Evolutionary conservation across 2,888 invertebrate genomes (phyloP).

Genomic region (Schizaphis graminum): DNA sequence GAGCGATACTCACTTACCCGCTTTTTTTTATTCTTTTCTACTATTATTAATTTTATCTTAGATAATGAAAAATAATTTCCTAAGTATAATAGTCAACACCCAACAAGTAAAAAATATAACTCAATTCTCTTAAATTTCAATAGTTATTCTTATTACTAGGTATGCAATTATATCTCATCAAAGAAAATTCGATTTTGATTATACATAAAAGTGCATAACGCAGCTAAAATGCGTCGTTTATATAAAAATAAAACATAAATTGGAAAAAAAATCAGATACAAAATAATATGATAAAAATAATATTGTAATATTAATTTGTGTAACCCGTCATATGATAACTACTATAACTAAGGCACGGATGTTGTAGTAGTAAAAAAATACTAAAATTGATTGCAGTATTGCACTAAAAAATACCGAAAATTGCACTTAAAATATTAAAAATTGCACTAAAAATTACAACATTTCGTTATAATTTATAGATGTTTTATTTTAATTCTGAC

Average conservation of each 20-base stretch:
- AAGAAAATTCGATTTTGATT: background rate
- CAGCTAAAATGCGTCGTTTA: background rate
- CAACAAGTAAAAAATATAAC: background rate
- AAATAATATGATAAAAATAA: conserved; percentile 12
- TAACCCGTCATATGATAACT: background rate
- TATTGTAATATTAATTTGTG: background rate
- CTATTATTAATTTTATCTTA: background rate
- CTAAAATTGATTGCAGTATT: too few species aligned
- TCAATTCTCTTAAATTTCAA: background rate
- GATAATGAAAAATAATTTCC: background rate
- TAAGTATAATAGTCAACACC: background rate
- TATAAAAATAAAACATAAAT: background rate
- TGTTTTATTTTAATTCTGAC: too few species aligned
- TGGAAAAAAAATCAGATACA: background rate
- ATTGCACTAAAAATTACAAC: too few species aligned
- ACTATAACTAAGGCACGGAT: too few species aligned
- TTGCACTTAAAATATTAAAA: too few species aligned
- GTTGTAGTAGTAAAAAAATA: too few species aligned
- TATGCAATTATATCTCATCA: background rate
- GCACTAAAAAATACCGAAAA: too few species aligned
- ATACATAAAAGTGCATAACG: background rate
- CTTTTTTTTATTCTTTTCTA: background rate
- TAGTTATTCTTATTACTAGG: background rate
- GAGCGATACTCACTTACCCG: too few species aligned
- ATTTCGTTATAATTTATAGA: too few species aligned